A percentile compares a stretch with the other conserved stretches of the same genome.
These are phyloP conservation scores for Megatriorchis doriae DNA, from an alignment of 2,113 vertebrate genomes.

Conservation along the genomic window DNA sequence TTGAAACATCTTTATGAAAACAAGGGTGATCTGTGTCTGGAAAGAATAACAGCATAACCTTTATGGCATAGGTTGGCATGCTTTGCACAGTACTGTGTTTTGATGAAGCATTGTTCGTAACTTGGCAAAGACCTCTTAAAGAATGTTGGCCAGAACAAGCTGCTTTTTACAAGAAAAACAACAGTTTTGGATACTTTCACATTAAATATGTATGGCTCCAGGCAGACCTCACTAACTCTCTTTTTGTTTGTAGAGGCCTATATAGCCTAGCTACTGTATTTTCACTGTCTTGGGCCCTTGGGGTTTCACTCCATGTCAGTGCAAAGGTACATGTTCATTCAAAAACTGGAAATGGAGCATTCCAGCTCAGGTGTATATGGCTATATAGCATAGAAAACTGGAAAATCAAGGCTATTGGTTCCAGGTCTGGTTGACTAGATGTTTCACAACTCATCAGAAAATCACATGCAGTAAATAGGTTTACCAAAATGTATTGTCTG, in stretches of 20 bases:
- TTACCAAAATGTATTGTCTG: not conserved
- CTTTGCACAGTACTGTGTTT: not conserved
- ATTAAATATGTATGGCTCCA: not conserved
- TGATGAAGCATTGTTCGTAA: constrained; percentile 16
- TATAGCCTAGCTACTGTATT: not conserved
- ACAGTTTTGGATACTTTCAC: not conserved
- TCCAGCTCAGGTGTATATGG: not conserved
- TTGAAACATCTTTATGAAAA: not conserved
- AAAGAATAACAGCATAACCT: not conserved
- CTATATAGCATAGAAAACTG: not conserved
- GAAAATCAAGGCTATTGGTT: not conserved
- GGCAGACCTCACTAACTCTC: not conserved
- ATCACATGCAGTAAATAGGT: not conserved
- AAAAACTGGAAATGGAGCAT: not conserved
- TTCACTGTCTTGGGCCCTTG: not conserved
- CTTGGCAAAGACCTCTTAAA: not conserved
- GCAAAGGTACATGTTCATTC: not conserved
- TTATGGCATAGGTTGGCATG: not conserved
- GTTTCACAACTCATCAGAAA: not conserved
- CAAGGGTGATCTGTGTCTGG: not conserved
- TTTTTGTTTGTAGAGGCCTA: not conserved
- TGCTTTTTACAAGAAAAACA: not conserved
- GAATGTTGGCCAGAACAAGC: not conserved
- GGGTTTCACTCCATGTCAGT: not conserved
- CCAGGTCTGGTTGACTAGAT: not conserved